Conservation (phyloP, 2,797 vertebrate species). For the Hylomyscus alleni region DNA sequence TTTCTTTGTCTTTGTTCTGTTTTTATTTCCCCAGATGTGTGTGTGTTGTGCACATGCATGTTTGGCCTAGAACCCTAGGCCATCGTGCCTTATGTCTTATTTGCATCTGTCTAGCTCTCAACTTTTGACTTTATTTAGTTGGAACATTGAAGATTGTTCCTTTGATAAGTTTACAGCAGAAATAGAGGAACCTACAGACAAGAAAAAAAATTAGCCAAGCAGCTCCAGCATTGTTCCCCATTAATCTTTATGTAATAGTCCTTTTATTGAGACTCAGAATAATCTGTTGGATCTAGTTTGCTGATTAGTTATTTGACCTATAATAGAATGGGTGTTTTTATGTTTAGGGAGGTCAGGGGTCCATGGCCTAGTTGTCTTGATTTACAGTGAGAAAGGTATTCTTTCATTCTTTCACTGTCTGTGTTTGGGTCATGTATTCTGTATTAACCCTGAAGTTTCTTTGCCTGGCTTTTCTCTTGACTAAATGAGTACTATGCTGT, state of each 20-base stretch:
- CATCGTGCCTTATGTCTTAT: neutral
- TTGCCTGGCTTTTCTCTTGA: conserved; percentile 28
- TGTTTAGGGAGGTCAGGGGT: neutral
- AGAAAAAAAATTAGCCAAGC: neutral
- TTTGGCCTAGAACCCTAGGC: neutral
- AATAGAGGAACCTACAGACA: neutral
- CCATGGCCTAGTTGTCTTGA: neutral
- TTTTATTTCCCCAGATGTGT: neutral
- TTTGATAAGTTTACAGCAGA: neutral
- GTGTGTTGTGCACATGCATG: neutral
- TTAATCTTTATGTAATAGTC: neutral
- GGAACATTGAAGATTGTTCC: neutral
- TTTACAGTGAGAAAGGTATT: neutral
- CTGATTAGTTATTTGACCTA: neutral
- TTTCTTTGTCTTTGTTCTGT: neutral
- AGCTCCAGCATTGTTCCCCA: neutral
- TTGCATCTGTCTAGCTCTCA: neutral
- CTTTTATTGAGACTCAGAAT: conserved; percentile 26
- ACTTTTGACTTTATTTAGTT: neutral
- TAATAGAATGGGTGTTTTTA: neutral
- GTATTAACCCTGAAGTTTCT: neutral
- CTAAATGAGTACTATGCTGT: conserved; percentile 29
- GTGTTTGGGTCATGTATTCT: neutral
- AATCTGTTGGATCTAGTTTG: neutral
- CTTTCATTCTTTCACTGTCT: neutral